These are phyloP conservation scores for Podotricha telesiphe DNA, from an alignment of 2,888 invertebrate species.

Conservation along the genomic window DNA sequence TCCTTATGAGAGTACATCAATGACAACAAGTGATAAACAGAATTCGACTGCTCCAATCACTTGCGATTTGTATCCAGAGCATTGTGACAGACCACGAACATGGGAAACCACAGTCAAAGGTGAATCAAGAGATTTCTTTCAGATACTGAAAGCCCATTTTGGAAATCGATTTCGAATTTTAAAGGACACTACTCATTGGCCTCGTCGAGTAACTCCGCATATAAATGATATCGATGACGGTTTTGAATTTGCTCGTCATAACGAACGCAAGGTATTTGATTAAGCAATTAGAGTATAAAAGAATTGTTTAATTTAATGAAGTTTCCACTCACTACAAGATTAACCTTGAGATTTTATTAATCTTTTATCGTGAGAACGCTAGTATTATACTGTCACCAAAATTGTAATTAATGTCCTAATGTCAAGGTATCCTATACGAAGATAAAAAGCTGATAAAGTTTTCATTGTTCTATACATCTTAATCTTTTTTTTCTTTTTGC, in stretches of 20 bases:
- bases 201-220: conserved; percentile 37
- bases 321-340: conserved; percentile 1
- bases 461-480: conserved; percentile 9
- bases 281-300: conserved; percentile 13
- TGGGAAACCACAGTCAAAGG: conserved; percentile 72
- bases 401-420: conserved; percentile 17
- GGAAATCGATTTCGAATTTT: conserved; percentile 58
- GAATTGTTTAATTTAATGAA: not conserved
- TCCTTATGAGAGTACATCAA: conserved; percentile 23
- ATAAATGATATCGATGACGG: conserved; percentile 38
- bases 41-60: not conserved
- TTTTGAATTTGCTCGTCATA: conserved; percentile 53
- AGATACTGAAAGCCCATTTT: conserved; percentile 61
- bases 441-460: conserved; percentile 30
- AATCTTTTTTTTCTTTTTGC: conserved; percentile 2
- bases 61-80: conserved; percentile 50
- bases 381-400: conserved; percentile 21
- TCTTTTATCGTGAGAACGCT: conserved; percentile 26
- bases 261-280: conserved; percentile 44
- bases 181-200: conserved; percentile 61
- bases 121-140: conserved; percentile 69
- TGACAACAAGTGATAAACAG: not conserved
- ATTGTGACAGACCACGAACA: conserved; percentile 60
- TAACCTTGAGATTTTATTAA: conserved; percentile 14
- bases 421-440: conserved; percentile 24